These are phyloP conservation scores for Isoperla grammatica DNA, from an alignment of 2,888 invertebrate genomes.

Conservation along the genomic window DNA sequence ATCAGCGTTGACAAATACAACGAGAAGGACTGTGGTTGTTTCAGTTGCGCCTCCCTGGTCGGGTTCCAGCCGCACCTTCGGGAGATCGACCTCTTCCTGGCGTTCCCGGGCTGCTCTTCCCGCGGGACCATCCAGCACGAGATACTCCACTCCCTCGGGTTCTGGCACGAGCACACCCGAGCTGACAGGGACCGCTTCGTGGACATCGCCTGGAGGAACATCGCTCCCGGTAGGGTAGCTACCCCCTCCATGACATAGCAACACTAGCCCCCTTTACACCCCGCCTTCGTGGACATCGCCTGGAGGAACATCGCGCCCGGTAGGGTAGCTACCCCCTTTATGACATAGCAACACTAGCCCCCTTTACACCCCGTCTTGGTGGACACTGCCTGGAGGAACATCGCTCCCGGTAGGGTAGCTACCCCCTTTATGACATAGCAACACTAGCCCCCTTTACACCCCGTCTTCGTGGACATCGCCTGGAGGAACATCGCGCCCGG, in stretches of 20 bases:
- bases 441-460: too few relatives aligned
- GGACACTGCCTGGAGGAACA: slow-evolving; percentile 36
- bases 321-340: too few relatives aligned
- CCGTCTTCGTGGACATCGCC: slow-evolving; percentile 35
- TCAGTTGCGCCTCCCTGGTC: slow-evolving; percentile 1
- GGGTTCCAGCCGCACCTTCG: background rate
- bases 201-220: slow-evolving; percentile 36
- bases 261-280: too few relatives aligned
- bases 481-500: slow-evolving; percentile 37
- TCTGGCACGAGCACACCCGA: slow-evolving; percentile 40
- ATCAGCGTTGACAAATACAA: too few relatives aligned
- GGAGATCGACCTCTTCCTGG: slow-evolving; percentile 33
- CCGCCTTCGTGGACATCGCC: slow-evolving; percentile 35
- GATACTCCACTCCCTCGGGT: slow-evolving; percentile 38
- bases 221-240: slow-evolving; percentile 35
- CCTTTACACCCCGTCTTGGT: too few relatives aligned
- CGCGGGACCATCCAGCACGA: slow-evolving; percentile 39
- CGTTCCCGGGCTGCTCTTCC: slow-evolving; percentile 34
- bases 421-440: too few relatives aligned
- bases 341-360: too few relatives aligned
- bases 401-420: slow-evolving; percentile 35
- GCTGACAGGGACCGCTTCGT: slow-evolving; percentile 37
- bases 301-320: slow-evolving; percentile 37
- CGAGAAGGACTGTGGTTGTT: too few relatives aligned
- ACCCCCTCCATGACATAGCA: too few relatives aligned